Conservation (phyloP, 2,113 vertebrate species). For the Pagrus major region DNA sequence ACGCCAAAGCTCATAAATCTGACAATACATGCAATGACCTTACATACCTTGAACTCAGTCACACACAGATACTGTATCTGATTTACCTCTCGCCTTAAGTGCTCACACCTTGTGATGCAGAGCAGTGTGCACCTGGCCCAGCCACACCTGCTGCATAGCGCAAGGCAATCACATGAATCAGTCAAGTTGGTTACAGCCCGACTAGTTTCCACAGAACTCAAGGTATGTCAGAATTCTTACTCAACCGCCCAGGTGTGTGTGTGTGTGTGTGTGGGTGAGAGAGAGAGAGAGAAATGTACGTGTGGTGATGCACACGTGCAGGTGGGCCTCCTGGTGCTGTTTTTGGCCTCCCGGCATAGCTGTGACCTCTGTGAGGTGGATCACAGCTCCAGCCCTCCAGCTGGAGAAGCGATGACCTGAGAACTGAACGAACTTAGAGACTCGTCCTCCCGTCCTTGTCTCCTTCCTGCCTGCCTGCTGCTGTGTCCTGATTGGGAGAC, state of each 20-base stretch:
- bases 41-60: constrained; percentile 35
- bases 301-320: constrained; percentile 53
- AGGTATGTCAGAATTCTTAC: constrained; percentile 56
- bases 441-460: constrained; percentile 71
- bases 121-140: constrained; percentile 66
- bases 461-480: constrained; percentile 27
- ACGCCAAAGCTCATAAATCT: constrained; percentile 57
- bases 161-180: constrained; percentile 78
- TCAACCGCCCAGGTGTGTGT: constrained; percentile 66
- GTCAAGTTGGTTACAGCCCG: constrained; percentile 54
- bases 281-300: background rate
- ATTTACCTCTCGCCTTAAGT: constrained; percentile 44
- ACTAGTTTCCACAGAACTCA: constrained; percentile 62
- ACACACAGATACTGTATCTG: constrained; percentile 45
- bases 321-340: constrained; percentile 64
- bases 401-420: constrained; percentile 76
- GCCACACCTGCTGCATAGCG: constrained; percentile 71
- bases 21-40: constrained; percentile 35
- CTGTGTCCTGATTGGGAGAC: constrained; percentile 20
- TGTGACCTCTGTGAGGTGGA: constrained; percentile 69
- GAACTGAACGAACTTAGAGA: constrained; percentile 41
- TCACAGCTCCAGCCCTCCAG: constrained; percentile 70
- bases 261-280: constrained; percentile 23
- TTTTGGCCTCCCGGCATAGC: constrained; percentile 59
- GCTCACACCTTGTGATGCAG: constrained; percentile 49